Percentiles rank a stretch among this genome's conserved stretches.
Conservation (phyloP, 2,113 vertebrate species). For the Embiotoca jacksoni region DNA sequence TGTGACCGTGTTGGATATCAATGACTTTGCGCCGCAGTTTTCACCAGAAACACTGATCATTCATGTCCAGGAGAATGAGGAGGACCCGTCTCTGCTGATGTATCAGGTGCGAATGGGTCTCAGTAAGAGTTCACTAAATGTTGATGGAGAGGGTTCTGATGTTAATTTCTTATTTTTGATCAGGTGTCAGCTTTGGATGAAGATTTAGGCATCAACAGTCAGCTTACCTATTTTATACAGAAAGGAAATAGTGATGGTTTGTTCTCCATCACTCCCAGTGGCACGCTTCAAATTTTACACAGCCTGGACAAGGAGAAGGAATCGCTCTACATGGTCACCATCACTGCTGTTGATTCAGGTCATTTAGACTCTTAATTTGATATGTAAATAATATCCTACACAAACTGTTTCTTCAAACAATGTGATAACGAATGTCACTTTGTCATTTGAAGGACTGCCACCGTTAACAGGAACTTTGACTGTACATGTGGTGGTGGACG, state of each 20-base stretch:
- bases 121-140: neutral
- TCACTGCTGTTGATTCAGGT: constrained; percentile 84
- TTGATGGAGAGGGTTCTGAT: neutral
- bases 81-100: constrained; percentile 36
- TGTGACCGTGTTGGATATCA: constrained; percentile 69
- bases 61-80: constrained; percentile 65
- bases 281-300: constrained; percentile 61
- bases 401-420: neutral
- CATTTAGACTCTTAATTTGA: constrained; percentile 5
- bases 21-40: constrained; percentile 69
- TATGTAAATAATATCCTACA: neutral
- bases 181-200: constrained; percentile 73
- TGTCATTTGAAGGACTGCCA: constrained; percentile 72
- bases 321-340: constrained; percentile 58
- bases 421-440: neutral
- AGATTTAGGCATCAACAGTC: constrained; percentile 70
- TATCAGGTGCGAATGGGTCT: constrained; percentile 50
- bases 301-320: constrained; percentile 77
- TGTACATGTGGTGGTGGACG: constrained; percentile 79
- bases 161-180: constrained; percentile 19
- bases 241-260: constrained; percentile 45
- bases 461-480: constrained; percentile 81
- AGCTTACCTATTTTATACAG: constrained; percentile 64
- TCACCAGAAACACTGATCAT: constrained; percentile 58
- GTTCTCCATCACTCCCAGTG: constrained; percentile 63